Base-by-base conservation (phyloP, 2,113 vertebrate species). In the Alligator mississippiensis region DNA sequence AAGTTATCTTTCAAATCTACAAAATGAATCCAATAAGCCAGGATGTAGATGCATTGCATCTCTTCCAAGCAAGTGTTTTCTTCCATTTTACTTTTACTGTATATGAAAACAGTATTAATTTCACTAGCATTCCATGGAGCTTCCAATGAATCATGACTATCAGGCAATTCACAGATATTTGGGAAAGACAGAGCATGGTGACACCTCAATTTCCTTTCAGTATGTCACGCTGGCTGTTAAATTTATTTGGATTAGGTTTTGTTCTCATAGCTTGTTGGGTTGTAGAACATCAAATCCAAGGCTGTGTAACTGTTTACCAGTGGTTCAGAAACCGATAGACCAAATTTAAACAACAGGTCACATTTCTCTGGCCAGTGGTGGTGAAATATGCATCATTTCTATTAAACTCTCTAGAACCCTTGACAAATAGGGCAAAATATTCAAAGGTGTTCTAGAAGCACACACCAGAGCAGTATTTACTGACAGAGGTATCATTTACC, bases 391-490 rank as follows among this genome's bases (percentile, higher is more conserved):
- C 22, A 47, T 13, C 47, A 24, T 74, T 74, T 74, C 34, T 3
- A 25, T 4, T 64, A 2, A 27, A n/a, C 19, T 82, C 74, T 61
- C 22, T 19, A 77, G 61, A 91, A 91, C 34, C 14, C 30, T 1
- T 28, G 10, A 30, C 17, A 81, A 6, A n/a, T 21, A 63, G 9
- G 9, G 8, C 5, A 63, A 15, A 87, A 28, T 55, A 61, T 2
- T 75, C 22, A 59, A 87, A 83, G 63, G 5, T 0, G 27, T 47
- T 66, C 66, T 62, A 75, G 60, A 1, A 30, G 6, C 54, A 19
- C 1, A 4, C 90, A 74, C 11, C 25, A 1, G 15, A 0, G 0
- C 1, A n/a, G 17, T 27, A 61, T 3, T 74, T 91, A 59, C 72
- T 88, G 74, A 78, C 34, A 18, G 27, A 74, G 58, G 17, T 58